Conservation (phyloP, 2,113 vertebrate species). For the Rousettus leschenaultii region DNA sequence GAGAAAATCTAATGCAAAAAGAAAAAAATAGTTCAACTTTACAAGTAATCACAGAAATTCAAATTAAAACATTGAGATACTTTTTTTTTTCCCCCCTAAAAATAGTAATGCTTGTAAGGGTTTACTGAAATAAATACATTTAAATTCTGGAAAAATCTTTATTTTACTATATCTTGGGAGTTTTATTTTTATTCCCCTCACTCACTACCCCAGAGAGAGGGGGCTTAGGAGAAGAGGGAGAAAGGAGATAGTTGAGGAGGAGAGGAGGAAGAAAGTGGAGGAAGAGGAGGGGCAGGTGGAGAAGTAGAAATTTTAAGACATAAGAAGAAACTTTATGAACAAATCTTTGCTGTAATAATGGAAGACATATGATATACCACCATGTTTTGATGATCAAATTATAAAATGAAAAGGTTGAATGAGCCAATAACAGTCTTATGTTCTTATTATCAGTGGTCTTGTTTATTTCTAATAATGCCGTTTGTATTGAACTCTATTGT, state of each 20-base stretch:
- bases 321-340: not conserved
- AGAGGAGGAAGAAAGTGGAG: not conserved
- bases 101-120: not conserved
- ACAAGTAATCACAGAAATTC: not conserved
- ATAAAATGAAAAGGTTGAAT: not conserved
- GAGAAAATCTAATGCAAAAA: not conserved
- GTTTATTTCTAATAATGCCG: not conserved
- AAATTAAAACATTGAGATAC: not conserved
- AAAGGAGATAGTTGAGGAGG: not conserved
- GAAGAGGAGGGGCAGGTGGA: not conserved
- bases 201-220: not conserved
- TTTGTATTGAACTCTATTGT: not conserved
- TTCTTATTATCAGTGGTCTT: not conserved
- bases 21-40: not conserved
- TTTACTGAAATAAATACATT: not conserved
- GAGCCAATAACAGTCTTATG: not conserved
- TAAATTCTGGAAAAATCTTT: not conserved
- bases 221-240: not conserved
- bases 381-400: not conserved
- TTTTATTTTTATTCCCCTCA: not conserved
- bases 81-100: not conserved
- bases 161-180: not conserved
- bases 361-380: not conserved
- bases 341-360: not conserved
- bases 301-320: not conserved